Evolutionary conservation across 2,113 vertebrate species (phyloP).

Genomic region (Hippopotamus amphibius): DNA sequence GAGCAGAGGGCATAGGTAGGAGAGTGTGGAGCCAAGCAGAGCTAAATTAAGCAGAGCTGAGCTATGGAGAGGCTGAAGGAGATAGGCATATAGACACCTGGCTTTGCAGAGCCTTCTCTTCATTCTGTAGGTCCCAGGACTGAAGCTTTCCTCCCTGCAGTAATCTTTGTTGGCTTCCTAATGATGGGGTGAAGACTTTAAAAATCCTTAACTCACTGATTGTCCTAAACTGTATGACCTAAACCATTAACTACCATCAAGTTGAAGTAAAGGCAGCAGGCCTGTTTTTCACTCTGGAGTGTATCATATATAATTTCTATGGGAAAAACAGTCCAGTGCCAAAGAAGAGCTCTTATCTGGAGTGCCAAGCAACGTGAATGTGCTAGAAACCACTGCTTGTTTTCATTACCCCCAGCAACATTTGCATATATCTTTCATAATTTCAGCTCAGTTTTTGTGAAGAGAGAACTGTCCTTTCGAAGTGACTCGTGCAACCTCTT

Average conservation of each 20-base stretch:
- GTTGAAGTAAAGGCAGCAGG: neutral
- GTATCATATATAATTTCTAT: neutral
- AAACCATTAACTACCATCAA: neutral
- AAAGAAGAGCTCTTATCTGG: neutral
- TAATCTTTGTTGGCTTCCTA: neutral
- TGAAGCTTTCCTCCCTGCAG: neutral
- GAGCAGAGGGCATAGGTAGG: neutral
- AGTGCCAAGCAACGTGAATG: neutral
- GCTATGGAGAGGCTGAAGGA: neutral
- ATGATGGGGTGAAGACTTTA: neutral
- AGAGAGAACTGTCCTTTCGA: neutral
- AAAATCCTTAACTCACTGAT: neutral
- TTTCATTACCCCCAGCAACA: neutral
- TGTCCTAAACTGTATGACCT: neutral
- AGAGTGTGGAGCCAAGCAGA: neutral
- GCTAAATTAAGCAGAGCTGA: too few relatives aligned
- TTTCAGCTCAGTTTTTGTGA: neutral
- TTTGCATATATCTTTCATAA: neutral
- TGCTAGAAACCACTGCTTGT: neutral
- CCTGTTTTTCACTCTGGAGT: neutral
- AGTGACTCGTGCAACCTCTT: constrained; percentile 8
- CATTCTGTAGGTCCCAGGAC: neutral
- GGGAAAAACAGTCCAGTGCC: too few relatives aligned
- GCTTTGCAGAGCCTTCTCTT: neutral
- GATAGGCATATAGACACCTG: neutral